These are phyloP conservation scores for Microplitis deprimator DNA, from an alignment of 2,888 invertebrate genomes.

Conservation along the genomic window DNA sequence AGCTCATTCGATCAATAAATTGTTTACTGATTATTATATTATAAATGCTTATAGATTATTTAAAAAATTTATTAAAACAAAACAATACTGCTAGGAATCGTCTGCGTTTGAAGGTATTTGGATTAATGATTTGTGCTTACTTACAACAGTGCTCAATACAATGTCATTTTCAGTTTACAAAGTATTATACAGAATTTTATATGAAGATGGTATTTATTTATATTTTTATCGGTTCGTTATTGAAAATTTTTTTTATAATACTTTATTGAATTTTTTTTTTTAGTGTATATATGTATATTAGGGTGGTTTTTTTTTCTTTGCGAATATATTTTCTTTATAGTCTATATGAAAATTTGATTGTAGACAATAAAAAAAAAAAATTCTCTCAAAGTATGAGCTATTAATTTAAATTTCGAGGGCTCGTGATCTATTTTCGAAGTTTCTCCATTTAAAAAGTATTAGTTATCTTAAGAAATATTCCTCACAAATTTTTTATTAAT, in stretches of 20 bases:
- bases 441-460: too few relatives aligned
- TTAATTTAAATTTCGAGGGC: too few relatives aligned
- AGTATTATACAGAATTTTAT: not conserved
- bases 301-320: too few relatives aligned
- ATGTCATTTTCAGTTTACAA: not conserved
- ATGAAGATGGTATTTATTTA: not conserved
- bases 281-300: too few relatives aligned
- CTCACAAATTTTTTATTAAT: too few relatives aligned
- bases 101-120: not conserved
- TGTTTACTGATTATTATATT: not conserved
- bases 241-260: not conserved
- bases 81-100: not conserved
- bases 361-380: too few relatives aligned
- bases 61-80: not conserved
- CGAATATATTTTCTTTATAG: too few relatives aligned
- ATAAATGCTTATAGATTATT: not conserved
- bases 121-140: conserved; percentile 37
- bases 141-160: conserved; percentile 43
- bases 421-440: too few relatives aligned
- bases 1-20: not conserved
- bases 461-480: too few relatives aligned
- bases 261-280: not conserved
- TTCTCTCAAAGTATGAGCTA: too few relatives aligned
- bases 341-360: too few relatives aligned
- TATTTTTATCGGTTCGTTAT: not conserved